phyloP scores from a whole-genome alignment of 2,888 invertebrate species.

The Atrina japonica region DNA sequence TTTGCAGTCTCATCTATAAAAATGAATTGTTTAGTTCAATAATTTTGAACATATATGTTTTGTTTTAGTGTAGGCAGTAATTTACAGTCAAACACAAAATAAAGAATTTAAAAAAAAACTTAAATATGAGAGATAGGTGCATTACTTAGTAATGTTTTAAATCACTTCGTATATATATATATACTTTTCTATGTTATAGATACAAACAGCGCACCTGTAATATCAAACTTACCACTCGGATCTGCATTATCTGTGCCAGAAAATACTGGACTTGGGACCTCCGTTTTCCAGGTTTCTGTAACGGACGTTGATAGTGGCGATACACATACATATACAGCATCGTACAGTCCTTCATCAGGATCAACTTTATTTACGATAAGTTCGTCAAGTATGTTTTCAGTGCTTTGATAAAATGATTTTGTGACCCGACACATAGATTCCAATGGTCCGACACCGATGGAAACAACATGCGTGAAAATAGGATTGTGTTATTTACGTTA shows the following conservation, averaged over 20 bases:
- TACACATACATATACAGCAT: slow-evolving; percentile 15
- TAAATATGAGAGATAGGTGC: too few species aligned
- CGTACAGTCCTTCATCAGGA: not conserved
- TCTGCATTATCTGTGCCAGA: slow-evolving; percentile 21
- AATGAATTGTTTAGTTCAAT: too few species aligned
- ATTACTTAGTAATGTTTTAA: slow-evolving; percentile 18
- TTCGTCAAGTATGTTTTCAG: slow-evolving; percentile 5
- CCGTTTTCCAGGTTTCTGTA: slow-evolving; percentile 20
- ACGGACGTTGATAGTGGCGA: slow-evolving; percentile 22
- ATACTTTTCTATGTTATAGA: too few species aligned
- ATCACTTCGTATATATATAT: too few species aligned
- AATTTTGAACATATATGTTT: slow-evolving; percentile 12
- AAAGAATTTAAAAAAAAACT: too few species aligned
- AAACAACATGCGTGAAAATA: too few species aligned
- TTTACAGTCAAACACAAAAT: too few species aligned
- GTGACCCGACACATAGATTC: too few species aligned
- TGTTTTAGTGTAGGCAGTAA: slow-evolving; percentile 1
- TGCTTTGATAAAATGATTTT: too few species aligned
- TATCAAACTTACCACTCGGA: slow-evolving; percentile 14
- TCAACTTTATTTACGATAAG: slow-evolving; percentile 2
- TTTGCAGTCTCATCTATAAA: too few species aligned
- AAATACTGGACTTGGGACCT: slow-evolving; percentile 4
- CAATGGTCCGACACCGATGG: too few species aligned
- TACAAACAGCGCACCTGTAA: slow-evolving; percentile 21
- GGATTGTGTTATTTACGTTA: too few species aligned